Percentiles rank a stretch among this genome's conserved stretches.
Conservation (phyloP, 1,140 invertebrate genomes). For the fruit fly (Drosophila melanogaster) region DNA sequence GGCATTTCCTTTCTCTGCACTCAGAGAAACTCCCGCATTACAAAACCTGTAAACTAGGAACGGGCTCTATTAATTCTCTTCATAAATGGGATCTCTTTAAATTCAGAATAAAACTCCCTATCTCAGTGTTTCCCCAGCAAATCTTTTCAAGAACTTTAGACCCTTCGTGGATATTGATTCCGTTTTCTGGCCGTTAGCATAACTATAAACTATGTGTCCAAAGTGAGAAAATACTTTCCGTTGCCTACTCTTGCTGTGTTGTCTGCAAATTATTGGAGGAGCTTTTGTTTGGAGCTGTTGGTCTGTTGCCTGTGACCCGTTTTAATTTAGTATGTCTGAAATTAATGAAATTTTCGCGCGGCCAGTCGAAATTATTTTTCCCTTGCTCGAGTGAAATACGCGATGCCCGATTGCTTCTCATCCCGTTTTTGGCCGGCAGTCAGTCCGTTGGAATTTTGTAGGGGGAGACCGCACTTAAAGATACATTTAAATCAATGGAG, state of each 20-base stretch:
- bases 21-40: neutral
- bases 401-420: constrained; percentile 16
- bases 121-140: too few relatives aligned
- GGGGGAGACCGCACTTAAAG: constrained; percentile 45
- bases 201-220: too few relatives aligned
- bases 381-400: constrained; percentile 18
- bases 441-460: constrained; percentile 1
- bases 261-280: constrained; percentile 19
- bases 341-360: constrained; percentile 76
- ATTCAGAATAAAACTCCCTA: too few relatives aligned
- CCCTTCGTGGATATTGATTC: neutral
- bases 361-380: constrained; percentile 48
- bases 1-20: constrained; percentile 52
- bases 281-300: constrained; percentile 11
- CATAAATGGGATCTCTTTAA: too few relatives aligned
- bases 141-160: too few relatives aligned
- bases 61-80: too few relatives aligned
- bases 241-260: constrained; percentile 6
- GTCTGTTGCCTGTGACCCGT: constrained; percentile 2
- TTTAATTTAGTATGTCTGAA: constrained; percentile 66
- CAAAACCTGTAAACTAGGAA: neutral
- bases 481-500: constrained; percentile 78
- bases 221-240: neutral
- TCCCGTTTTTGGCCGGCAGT: neutral
- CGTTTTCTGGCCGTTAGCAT: too few relatives aligned